These are phyloP conservation scores for Petroica traversi DNA, from an alignment of 2,113 vertebrate species.

Conservation along the genomic window DNA sequence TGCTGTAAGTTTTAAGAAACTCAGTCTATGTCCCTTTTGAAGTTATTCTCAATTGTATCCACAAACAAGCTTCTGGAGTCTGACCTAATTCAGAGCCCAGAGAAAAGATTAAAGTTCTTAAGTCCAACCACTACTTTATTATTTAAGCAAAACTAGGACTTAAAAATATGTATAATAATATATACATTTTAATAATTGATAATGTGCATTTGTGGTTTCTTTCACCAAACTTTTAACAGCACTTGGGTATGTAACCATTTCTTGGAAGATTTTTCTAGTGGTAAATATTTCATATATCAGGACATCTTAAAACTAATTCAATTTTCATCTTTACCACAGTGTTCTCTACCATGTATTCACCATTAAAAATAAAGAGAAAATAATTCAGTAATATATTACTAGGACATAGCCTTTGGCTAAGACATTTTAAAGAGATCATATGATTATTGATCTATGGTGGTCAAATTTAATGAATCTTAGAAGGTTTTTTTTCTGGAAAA, in stretches of 20 bases:
- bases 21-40: neutral
- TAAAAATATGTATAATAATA: neutral
- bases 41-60: neutral
- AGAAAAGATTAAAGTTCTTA: neutral
- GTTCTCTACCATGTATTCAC: neutral
- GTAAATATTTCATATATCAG: neutral
- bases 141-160: neutral
- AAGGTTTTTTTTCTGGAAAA: neutral
- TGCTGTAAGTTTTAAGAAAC: neutral
- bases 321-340: neutral
- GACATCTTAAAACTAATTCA: neutral
- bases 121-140: neutral
- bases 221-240: neutral
- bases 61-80: neutral
- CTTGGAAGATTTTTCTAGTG: neutral
- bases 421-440: neutral
- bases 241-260: neutral
- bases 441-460: neutral
- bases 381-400: neutral
- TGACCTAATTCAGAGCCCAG: neutral
- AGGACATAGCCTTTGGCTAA: neutral
- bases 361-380: neutral
- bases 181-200: neutral
- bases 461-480: neutral
- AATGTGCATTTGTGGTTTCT: neutral